Percentiles rank a stretch among this genome's conserved stretches.
Evolutionary conservation across 2,888 invertebrate species (phyloP).

Genomic region (Synergus umbraculus): DNA sequence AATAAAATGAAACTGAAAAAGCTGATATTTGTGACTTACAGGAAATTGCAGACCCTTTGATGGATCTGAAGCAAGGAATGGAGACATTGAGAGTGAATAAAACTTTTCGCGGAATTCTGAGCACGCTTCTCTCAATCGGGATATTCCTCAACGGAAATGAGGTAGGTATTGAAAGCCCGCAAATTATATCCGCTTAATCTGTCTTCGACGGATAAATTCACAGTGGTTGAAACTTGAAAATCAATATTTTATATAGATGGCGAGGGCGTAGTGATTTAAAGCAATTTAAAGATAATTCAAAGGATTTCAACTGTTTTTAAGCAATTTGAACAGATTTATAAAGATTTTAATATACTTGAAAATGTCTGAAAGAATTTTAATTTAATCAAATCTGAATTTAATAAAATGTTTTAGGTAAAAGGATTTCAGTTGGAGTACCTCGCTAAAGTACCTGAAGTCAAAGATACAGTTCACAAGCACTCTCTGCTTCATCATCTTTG

Average conservation of each 20-base stretch:
- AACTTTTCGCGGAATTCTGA: slow-evolving; percentile 96
- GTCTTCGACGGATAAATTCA: slow-evolving; percentile 18
- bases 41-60: slow-evolving; percentile 98
- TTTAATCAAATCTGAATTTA: too few relatives aligned
- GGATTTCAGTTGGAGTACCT: slow-evolving; percentile 99
- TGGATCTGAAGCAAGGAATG: slow-evolving; percentile 98
- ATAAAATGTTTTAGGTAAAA: slow-evolving; percentile 82
- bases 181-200: slow-evolving; percentile 74
- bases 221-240: background rate
- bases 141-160: slow-evolving; percentile 96
- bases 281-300: too few relatives aligned
- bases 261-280: too few relatives aligned
- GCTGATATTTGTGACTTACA: slow-evolving; percentile 72
- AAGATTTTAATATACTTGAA: too few relatives aligned
- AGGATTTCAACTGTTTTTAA: too few relatives aligned
- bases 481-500: slow-evolving; percentile 98
- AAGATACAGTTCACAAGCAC: slow-evolving; percentile 99
- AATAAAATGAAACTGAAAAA: slow-evolving; percentile 11
- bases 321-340: too few relatives aligned
- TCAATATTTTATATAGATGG: background rate
- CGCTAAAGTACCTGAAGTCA: slow-evolving; percentile 98
- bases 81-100: slow-evolving; percentile 93
- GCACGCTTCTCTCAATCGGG: slow-evolving; percentile 95
- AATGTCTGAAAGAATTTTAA: too few relatives aligned
- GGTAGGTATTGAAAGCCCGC: slow-evolving; percentile 72